Percentiles rank a stretch among this genome's conserved stretches.
phyloP scores from a whole-genome alignment of 2,888 invertebrate species.

The Tiliacea citrago region DNA sequence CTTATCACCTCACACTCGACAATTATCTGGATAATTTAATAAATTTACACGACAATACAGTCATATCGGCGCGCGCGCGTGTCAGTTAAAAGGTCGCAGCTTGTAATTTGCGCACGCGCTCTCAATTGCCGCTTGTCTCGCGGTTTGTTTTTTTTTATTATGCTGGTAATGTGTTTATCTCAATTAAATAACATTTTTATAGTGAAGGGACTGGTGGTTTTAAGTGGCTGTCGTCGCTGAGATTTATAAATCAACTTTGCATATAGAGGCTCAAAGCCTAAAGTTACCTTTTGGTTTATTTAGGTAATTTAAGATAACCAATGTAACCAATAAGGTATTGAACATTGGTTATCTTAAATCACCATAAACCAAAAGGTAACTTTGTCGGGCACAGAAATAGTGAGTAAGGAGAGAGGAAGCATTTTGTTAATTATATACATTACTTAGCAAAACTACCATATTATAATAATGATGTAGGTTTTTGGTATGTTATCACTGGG shows the following conservation, averaged over 20 bases:
- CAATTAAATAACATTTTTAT: constrained; percentile 38
- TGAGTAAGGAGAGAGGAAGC: no score
- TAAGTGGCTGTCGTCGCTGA: not conserved
- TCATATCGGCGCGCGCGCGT: constrained; percentile 58
- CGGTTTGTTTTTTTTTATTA: constrained; percentile 66
- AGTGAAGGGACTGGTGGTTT: constrained; percentile 7
- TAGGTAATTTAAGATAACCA: not conserved
- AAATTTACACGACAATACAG: constrained; percentile 42
- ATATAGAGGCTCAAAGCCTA: not conserved
- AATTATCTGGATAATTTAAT: constrained; percentile 38
- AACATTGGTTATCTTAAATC: no score
- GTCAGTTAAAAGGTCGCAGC: constrained; percentile 72
- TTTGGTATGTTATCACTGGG: no score
- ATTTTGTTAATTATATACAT: no score
- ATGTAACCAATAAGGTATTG: no score
- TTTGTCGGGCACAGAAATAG: no score
- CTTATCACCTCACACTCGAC: no score
- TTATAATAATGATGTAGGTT: no score
- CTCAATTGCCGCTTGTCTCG: constrained; percentile 65
- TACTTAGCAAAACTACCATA: no score
- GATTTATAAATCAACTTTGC: constrained; percentile 16
- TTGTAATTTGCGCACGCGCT: constrained; percentile 70
- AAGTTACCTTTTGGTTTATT: no score
- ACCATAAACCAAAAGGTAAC: no score
- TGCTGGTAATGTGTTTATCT: constrained; percentile 56